Conservation (phyloP, 37 sponge, comb jelly and placozoan species). For the Diacarnus erythraeanus region DNA sequence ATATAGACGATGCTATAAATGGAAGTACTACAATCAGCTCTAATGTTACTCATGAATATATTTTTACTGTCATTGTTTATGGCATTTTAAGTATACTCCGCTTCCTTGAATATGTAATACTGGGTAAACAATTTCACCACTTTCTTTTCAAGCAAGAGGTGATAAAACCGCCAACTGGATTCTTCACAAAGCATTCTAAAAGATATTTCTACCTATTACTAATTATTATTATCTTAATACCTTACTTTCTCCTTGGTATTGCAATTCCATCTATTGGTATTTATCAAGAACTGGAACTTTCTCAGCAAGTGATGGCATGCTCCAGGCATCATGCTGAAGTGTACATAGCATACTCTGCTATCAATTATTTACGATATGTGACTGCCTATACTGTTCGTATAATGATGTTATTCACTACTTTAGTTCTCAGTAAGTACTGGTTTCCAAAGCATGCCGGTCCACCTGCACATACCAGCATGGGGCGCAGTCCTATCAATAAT, state of each 20-base stretch:
- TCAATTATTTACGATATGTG: constrained; percentile 8
- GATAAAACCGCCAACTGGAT: background rate
- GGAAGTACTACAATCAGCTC: background rate
- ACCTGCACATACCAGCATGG: too few species aligned
- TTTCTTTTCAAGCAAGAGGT: constrained; percentile 2
- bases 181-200: background rate
- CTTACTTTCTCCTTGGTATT: constrained; percentile 12
- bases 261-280: constrained; percentile 18
- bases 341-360: constrained; percentile 28
- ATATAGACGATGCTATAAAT: background rate
- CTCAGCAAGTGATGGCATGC: background rate
- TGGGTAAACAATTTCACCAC: background rate
- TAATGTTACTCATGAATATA: background rate
- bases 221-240: background rate
- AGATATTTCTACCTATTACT: background rate
- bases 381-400: constrained; percentile 1
- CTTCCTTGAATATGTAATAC: constrained; percentile 3
- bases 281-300: background rate
- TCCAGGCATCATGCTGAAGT: background rate
- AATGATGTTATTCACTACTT: background rate
- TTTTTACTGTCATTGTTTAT: constrained; percentile 13
- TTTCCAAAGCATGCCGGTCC: background rate
- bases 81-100: background rate
- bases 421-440: background rate
- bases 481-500: too few species aligned